Base-by-base conservation (phyloP, 37 sponge, comb jelly and placozoan genomes). In the Haliclona indistincta region DNA sequence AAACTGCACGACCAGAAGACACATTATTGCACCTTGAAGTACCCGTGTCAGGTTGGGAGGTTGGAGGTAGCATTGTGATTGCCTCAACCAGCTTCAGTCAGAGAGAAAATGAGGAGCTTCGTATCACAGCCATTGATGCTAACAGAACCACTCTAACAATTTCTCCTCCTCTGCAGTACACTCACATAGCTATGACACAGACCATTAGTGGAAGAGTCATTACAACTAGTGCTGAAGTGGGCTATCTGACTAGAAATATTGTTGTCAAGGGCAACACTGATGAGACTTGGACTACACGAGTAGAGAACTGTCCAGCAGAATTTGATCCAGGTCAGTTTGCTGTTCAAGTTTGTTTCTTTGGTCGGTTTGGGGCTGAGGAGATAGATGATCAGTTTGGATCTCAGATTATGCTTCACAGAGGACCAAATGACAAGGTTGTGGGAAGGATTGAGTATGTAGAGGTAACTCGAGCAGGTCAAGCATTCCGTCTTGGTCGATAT, bases 401-500 rank as follows among this genome's bases (percentile, higher is more conserved):
- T 20, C 97, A 97, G 47, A 88, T 97, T 63, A 97, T 97, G 94
- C 75, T 97, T 54, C 92, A 91, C 71, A 42, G 71, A 11, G 80
- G 75, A 28, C 77, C 49, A 4, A 74, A 66, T 3, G 63, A 84
- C 45, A 71, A 47, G 37, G 90, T 91, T 29, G 63, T 64, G 54
- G 97, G 84, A n/a, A 68, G 94, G 35, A 69, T 97, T 29, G 89
- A 82, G 38, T 90, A 97, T 66, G 76, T 90, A 3, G 97, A 97
- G 58, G 88, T 93, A 8, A 89, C 86, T 0, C 91, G 91, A 51
- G 97, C 97, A 4, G 97, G 95, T 1, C 97, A 97, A 61, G 95
- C 97, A 13, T 97, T 97, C 85, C 67, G 89, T 52, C 87, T 97
- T 37, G 97, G 97, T 3, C 78, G 97, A 8, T 97, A 97, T 64